phyloP scores from a whole-genome alignment of 1,140 invertebrate species.

The Heliothis virescens region DNA sequence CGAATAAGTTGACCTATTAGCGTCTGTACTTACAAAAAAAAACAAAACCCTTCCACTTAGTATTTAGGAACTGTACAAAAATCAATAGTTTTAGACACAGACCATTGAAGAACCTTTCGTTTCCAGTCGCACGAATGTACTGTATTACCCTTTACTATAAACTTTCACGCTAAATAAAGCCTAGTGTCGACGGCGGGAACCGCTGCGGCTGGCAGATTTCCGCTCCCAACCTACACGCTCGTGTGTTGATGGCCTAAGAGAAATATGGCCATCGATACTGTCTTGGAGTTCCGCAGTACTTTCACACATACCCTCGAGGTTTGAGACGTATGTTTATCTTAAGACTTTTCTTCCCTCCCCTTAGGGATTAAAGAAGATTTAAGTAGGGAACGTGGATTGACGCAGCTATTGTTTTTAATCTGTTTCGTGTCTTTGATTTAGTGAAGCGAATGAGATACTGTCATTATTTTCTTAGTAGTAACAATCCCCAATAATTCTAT shows the following conservation, averaged over 20 bases:
- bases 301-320: conserved; percentile 4
- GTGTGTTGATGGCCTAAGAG: conserved; percentile 20
- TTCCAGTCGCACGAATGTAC: background rate
- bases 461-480: too few species aligned
- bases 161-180: conserved; percentile 41
- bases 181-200: conserved; percentile 15
- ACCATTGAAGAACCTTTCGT: conserved; percentile 1
- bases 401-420: conserved; percentile 4
- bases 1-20: too few species aligned
- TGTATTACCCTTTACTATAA: conserved; percentile 31
- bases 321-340: background rate
- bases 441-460: too few species aligned
- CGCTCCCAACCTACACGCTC: background rate
- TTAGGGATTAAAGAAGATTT: conserved; percentile 16
- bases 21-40: too few species aligned
- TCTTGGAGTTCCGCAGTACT: conserved; percentile 11
- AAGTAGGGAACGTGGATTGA: conserved; percentile 5
- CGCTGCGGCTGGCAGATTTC: conserved; percentile 34
- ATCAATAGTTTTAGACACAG: background rate
- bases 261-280: conserved; percentile 19
- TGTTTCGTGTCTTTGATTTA: background rate
- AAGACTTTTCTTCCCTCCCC: background rate
- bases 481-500: too few species aligned
- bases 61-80: background rate
- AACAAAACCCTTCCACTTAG: too few species aligned